Conservation (phyloP, 2,888 invertebrate genomes). For the Hypena proboscidalis region DNA sequence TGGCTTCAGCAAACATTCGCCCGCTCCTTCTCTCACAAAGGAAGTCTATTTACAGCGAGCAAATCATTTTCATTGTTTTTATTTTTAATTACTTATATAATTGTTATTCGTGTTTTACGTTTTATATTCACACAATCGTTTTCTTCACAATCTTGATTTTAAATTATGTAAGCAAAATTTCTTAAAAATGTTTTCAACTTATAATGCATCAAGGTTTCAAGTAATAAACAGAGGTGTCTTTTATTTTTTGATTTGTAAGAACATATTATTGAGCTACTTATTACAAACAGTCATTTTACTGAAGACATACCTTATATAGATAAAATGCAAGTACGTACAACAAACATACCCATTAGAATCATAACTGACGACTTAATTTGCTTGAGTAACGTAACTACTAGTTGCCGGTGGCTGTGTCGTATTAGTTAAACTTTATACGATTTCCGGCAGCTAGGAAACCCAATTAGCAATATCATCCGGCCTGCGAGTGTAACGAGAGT, state of each 20-base stretch:
- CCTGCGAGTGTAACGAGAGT: slow-evolving; percentile 66
- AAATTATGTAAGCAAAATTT: no score
- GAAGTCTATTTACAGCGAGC: slow-evolving; percentile 72
- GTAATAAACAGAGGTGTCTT: no score
- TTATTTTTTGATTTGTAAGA: no score
- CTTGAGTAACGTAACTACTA: slow-evolving; percentile 36
- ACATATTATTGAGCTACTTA: no score
- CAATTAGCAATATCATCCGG: slow-evolving; percentile 82
- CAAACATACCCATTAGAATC: no score
- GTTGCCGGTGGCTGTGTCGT: slow-evolving; percentile 57
- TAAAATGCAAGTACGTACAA: no score
- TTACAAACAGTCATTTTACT: no score
- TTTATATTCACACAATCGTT: slow-evolving; percentile 15
- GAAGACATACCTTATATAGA: no score
- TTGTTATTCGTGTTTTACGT: slow-evolving; percentile 17
- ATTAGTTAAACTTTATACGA: slow-evolving; percentile 78
- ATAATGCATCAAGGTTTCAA: no score
- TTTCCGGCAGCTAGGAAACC: slow-evolving; percentile 76
- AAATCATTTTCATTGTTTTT: slow-evolving; percentile 72
- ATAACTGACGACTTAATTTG: no score
- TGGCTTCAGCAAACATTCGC: slow-evolving; percentile 77
- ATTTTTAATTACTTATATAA: slow-evolving; percentile 56
- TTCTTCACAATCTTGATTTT: no score
- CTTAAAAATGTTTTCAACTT: no score
- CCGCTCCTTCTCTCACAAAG: slow-evolving; percentile 69